phyloP scores from a whole-genome alignment of 1,140 invertebrate genomes.

The Drosophila navojoa region DNA sequence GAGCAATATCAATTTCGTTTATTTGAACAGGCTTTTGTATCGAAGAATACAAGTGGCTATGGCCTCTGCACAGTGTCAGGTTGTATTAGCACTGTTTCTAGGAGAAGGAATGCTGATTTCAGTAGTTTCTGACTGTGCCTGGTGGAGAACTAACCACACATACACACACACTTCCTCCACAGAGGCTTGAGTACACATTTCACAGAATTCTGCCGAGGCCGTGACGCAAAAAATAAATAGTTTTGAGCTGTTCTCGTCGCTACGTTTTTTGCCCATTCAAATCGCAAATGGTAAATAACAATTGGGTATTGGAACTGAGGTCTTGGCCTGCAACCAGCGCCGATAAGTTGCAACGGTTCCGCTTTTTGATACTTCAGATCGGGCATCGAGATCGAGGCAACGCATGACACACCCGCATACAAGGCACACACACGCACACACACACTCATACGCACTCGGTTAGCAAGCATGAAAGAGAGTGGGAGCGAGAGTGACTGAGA shows the following conservation, averaged over 20 bases:
- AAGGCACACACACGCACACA: background rate
- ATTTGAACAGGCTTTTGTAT: background rate
- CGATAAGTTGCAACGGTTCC: conserved; percentile 22
- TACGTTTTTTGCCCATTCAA: conserved; percentile 36
- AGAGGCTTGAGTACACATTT: conserved; percentile 9
- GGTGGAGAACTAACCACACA: conserved; percentile 26
- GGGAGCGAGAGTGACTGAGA: conserved; percentile 13
- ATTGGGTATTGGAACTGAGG: conserved; percentile 36
- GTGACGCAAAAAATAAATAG: conserved; percentile 29
- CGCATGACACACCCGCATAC: conserved; percentile 64
- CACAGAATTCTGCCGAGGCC: conserved; percentile 26
- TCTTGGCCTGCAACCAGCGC: conserved; percentile 24
- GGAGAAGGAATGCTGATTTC: conserved; percentile 23
- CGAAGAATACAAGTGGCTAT: background rate
- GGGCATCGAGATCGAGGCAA: conserved; percentile 21
- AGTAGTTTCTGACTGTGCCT: conserved; percentile 4
- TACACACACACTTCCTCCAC: background rate
- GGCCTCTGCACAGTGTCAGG: background rate
- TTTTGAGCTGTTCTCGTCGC: conserved; percentile 21
- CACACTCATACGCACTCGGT: background rate
- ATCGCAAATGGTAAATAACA: conserved; percentile 42
- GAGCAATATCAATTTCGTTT: background rate
- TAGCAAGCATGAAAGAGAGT: conserved; percentile 7
- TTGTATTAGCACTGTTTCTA: conserved; percentile 8
- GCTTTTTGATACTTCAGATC: conserved; percentile 24